phyloP scores from a whole-genome alignment of 1,140 invertebrate genomes.

The Agrilus planipennis region DNA sequence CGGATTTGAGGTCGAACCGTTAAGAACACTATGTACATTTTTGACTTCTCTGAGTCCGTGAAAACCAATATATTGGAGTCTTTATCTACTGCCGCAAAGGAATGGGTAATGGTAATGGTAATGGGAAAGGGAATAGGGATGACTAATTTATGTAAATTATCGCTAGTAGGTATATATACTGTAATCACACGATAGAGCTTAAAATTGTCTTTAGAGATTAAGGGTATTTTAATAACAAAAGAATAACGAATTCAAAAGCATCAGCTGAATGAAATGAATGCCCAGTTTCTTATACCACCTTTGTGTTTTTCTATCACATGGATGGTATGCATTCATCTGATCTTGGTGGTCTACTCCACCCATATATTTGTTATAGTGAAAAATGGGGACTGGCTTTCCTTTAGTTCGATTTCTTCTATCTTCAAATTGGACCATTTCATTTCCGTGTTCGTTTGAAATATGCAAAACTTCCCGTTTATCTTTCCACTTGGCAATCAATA shows the following conservation, averaged over 20 bases:
- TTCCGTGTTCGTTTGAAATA: slow-evolving; percentile 21
- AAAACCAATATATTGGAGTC: no score
- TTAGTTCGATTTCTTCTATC: slow-evolving; percentile 16
- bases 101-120: no score
- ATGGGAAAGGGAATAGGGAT: no score
- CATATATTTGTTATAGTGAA: slow-evolving; percentile 28
- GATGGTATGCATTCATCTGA: slow-evolving; percentile 28
- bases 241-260: slow-evolving; percentile 1
- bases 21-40: no score
- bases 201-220: no score
- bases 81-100: no score
- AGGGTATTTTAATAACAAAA: no score
- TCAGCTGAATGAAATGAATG: slow-evolving; percentile 8
- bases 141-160: no score
- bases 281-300: slow-evolving; percentile 26
- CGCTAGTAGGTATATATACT: no score
- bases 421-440: slow-evolving; percentile 15
- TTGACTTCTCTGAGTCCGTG: no score
- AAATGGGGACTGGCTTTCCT: slow-evolving; percentile 22
- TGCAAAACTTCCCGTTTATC: slow-evolving; percentile 27
- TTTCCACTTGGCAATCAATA: slow-evolving; percentile 30
- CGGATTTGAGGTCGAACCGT: no score
- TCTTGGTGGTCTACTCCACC: slow-evolving; percentile 25
- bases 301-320: slow-evolving; percentile 24
- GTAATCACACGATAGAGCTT: no score